These are phyloP conservation scores for Brachionus manjavacas DNA, from an alignment of 1,140 invertebrate species.

Conservation along the genomic window DNA sequence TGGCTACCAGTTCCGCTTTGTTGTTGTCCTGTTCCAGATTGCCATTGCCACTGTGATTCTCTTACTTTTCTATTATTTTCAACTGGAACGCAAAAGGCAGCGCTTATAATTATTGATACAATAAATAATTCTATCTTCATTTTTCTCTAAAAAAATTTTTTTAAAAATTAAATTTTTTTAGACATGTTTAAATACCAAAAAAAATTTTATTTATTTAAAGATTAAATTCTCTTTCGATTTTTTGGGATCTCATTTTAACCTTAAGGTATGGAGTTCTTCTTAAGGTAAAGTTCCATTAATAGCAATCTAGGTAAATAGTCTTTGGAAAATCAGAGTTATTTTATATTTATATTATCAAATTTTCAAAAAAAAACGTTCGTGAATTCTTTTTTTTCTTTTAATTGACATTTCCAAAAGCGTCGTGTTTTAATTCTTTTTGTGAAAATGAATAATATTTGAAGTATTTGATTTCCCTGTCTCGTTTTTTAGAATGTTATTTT, in stretches of 20 bases:
- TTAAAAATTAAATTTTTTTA: neutral
- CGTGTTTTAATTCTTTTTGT: neutral
- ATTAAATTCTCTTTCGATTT: neutral
- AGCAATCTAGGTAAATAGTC: neutral
- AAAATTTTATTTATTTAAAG: neutral
- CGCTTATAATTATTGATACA: neutral
- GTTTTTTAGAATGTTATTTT: no score
- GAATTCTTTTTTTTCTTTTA: neutral
- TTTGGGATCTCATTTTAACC: neutral
- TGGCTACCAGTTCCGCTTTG: neutral
- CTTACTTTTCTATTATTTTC: neutral
- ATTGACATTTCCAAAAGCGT: neutral
- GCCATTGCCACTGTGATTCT: constrained; percentile 1
- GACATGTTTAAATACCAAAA: neutral
- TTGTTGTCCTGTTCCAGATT: constrained; percentile 8
- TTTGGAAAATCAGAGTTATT: neutral
- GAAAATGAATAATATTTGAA: neutral
- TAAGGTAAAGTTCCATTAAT: neutral
- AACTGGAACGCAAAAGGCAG: neutral
- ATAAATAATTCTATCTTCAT: neutral
- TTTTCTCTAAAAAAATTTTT: neutral
- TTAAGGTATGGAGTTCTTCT: neutral
- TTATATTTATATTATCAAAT: neutral
- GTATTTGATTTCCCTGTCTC: no score
- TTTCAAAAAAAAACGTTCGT: neutral